Evolutionary conservation across 2,797 vertebrate species (phyloP).

Genomic region (Pangasius mekongensis): DNA sequence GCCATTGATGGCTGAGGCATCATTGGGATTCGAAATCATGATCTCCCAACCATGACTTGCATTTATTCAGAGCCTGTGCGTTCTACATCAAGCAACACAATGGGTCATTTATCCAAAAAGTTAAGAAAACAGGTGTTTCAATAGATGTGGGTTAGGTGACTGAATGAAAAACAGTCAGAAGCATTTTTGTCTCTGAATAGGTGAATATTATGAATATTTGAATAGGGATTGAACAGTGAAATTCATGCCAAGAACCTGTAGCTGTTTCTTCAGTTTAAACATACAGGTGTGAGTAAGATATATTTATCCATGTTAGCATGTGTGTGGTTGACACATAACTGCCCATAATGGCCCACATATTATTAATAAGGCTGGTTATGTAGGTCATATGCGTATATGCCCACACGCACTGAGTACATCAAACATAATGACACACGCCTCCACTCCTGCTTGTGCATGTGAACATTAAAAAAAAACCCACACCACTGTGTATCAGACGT

Average conservation of each 20-base stretch:
- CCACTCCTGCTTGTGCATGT: neutral
- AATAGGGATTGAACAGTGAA: neutral
- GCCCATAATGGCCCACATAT: conserved; percentile 1
- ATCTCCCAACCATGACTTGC: neutral
- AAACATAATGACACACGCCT: neutral
- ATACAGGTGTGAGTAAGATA: conserved; percentile 20
- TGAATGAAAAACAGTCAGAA: neutral
- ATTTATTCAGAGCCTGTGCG: neutral
- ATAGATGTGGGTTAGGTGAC: neutral
- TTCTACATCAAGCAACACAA: too few relatives aligned
- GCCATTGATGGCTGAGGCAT: neutral
- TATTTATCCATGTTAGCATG: conserved; percentile 2
- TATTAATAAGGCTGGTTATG: neutral
- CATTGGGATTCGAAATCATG: neutral
- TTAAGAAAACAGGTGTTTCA: neutral
- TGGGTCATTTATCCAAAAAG: neutral
- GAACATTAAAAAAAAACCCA: neutral
- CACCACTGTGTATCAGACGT: neutral
- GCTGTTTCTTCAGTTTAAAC: conserved; percentile 21
- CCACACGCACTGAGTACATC: neutral
- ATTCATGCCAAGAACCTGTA: neutral
- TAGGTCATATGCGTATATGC: neutral
- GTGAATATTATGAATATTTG: neutral
- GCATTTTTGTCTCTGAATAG: neutral
- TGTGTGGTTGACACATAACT: neutral